Conservation (phyloP, 30 jellyfish, hydroid and myxozoan genomes). For the Turritopsis dohrnii region DNA sequence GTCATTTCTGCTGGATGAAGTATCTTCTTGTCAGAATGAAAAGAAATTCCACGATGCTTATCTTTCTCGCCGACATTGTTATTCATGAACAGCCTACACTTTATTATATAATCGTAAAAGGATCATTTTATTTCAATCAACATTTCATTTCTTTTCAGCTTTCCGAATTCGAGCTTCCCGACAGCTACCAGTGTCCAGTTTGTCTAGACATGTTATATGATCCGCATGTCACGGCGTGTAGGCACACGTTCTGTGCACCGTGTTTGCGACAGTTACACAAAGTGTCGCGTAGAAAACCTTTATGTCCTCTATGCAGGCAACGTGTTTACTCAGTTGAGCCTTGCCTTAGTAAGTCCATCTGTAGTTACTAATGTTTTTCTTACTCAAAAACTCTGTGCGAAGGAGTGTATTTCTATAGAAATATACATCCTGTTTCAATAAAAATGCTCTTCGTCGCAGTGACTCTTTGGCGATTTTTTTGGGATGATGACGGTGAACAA, state of each 20-base stretch:
- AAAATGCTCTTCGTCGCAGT: too few relatives aligned
- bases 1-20: too few relatives aligned
- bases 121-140: too few relatives aligned
- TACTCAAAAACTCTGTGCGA: background rate
- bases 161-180: constrained; percentile 62
- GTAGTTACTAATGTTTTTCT: background rate
- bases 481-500: background rate
- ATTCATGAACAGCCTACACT: too few relatives aligned
- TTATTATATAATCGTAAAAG: too few relatives aligned
- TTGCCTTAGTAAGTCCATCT: constrained; percentile 44
- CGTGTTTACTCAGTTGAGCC: constrained; percentile 57
- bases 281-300: constrained; percentile 66
- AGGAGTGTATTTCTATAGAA: too few relatives aligned
- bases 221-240: constrained; percentile 86
- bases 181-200: constrained; percentile 78
- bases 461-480: too few relatives aligned
- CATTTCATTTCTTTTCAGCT: background rate
- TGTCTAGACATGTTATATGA: constrained; percentile 68
- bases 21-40: too few relatives aligned
- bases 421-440: too few relatives aligned
- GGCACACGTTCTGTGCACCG: constrained; percentile 79
- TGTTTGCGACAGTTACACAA: constrained; percentile 79
- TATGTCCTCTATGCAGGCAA: constrained; percentile 88
- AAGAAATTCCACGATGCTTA: too few relatives aligned
- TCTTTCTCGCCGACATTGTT: too few relatives aligned